phyloP scores from a whole-genome alignment of 2,113 vertebrate genomes.

The Motacilla alba region DNA sequence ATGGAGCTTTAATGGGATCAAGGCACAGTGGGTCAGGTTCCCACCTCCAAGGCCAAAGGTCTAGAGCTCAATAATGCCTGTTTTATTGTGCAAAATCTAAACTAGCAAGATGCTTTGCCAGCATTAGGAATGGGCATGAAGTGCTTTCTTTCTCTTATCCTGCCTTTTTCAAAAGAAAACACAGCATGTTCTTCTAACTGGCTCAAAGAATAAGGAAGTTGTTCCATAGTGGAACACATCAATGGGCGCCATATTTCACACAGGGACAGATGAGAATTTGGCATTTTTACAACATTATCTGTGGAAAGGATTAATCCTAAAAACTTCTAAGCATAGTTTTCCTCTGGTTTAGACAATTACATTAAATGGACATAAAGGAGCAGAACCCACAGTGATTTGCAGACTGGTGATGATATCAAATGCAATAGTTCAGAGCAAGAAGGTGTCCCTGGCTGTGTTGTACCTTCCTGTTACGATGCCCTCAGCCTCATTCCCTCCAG shows the following conservation, averaged over 20 bases:
- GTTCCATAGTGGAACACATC: not conserved
- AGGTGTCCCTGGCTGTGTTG: not conserved
- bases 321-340: not conserved
- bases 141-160: constrained; percentile 19
- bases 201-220: not conserved
- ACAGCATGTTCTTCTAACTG: not conserved
- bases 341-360: not conserved
- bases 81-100: not conserved
- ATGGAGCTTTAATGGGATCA: constrained; percentile 1
- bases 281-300: not conserved
- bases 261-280: not conserved
- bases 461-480: not conserved
- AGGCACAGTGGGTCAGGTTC: not conserved
- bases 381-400: not conserved
- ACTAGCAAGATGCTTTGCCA: not conserved
- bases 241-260: not conserved
- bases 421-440: not conserved
- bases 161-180: constrained; percentile 28
- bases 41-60: not conserved
- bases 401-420: not conserved
- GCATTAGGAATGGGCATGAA: not conserved
- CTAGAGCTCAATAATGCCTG: not conserved
- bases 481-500: not conserved
- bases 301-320: not conserved
- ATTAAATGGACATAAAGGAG: not conserved